Conservation (phyloP, 2,113 vertebrate genomes). For the Aegithalos caudatus region DNA sequence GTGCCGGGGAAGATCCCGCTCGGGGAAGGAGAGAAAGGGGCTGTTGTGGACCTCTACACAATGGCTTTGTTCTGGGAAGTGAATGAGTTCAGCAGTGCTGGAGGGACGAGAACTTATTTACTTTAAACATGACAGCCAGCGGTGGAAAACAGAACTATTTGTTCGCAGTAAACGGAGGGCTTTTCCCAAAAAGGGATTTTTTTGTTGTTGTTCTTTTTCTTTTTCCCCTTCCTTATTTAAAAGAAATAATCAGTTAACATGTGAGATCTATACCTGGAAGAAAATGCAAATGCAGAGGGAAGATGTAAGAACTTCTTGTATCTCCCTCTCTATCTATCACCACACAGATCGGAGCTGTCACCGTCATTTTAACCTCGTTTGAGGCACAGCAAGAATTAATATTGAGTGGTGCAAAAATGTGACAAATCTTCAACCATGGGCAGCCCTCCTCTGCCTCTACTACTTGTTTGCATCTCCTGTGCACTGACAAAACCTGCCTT, state of each 20-base stretch:
- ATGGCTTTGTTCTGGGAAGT: constrained; percentile 75
- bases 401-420: constrained; percentile 1
- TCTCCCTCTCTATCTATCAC: background rate
- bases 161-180: constrained; percentile 52
- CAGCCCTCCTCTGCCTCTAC: background rate
- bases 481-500: background rate
- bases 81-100: constrained; percentile 81
- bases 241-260: constrained; percentile 49
- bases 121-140: constrained; percentile 83
- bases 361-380: background rate
- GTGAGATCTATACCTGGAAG: constrained; percentile 53
- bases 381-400: background rate
- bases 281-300: constrained; percentile 18
- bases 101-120: constrained; percentile 85
- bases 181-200: constrained; percentile 53
- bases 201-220: background rate
- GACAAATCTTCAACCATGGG: background rate
- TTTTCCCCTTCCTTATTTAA: background rate
- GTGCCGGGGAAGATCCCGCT: constrained; percentile 64
- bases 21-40: constrained; percentile 67
- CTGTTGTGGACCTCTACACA: constrained; percentile 70
- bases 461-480: background rate
- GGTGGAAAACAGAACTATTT: constrained; percentile 71
- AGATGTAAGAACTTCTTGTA: background rate
- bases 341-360: background rate